Conservation (phyloP, 2,797 vertebrate genomes). For the Acanthis flammea region DNA sequence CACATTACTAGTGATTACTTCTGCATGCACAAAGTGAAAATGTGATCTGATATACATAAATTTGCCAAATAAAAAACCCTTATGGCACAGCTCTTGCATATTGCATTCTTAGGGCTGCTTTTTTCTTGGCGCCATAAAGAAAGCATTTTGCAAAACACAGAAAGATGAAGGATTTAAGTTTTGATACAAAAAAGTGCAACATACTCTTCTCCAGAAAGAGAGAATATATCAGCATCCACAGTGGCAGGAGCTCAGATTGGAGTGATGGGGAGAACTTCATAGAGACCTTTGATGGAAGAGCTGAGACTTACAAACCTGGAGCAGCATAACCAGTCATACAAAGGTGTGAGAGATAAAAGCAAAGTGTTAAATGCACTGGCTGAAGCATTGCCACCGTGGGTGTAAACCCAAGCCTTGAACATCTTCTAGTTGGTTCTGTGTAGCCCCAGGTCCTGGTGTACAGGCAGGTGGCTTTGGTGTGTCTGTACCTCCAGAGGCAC, state of each 20-base stretch:
- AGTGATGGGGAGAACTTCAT: not conserved
- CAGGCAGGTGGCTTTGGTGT: not conserved
- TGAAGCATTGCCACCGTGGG: not conserved
- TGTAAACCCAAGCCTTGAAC: not conserved
- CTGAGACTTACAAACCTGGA: not conserved
- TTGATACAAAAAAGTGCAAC: not conserved
- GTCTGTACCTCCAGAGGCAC: rapidly evolving
- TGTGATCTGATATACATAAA: not conserved
- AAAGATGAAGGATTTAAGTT: not conserved
- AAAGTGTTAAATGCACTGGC: not conserved
- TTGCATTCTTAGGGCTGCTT: not conserved
- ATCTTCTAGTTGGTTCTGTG: rapidly evolving
- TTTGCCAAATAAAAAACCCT: not conserved
- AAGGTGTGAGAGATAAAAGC: not conserved
- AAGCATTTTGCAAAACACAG: not conserved
- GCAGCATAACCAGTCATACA: not conserved
- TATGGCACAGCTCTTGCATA: not conserved
- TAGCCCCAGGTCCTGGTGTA: not conserved
- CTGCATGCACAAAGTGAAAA: not conserved
- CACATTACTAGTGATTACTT: not conserved
- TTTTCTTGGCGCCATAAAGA: not conserved
- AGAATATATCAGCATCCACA: not conserved
- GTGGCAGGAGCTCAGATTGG: not conserved
- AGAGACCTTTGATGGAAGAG: not conserved
- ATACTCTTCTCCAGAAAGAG: not conserved